Evolutionary conservation across 2,888 invertebrate genomes (phyloP).

Genomic region (Dermolepida albohirtum): DNA sequence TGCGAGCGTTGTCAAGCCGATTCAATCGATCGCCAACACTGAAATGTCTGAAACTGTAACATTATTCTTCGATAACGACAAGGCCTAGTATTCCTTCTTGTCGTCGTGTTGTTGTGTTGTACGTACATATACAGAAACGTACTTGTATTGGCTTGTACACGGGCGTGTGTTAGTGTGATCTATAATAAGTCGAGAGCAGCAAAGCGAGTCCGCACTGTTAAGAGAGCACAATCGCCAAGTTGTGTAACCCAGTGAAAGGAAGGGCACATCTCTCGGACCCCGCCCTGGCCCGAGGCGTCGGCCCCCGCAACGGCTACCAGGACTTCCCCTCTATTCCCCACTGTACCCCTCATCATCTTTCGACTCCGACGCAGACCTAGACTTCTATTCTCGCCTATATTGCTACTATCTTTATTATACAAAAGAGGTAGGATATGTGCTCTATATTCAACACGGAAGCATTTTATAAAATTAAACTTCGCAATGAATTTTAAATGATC

Average conservation of each 20-base stretch:
- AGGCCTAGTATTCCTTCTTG: slow-evolving; percentile 15
- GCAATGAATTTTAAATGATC: too few relatives aligned
- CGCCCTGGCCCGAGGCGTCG: slow-evolving; percentile 63
- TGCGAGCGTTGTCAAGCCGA: too few relatives aligned
- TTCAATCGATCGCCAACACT: too few relatives aligned
- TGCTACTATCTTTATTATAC: slow-evolving; percentile 6
- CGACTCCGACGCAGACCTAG: slow-evolving; percentile 39
- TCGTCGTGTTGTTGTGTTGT: too few relatives aligned
- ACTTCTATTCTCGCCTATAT: slow-evolving; percentile 12
- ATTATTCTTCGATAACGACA: slow-evolving; percentile 10
- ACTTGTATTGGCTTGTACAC: too few relatives aligned
- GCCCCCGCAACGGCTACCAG: slow-evolving; percentile 61
- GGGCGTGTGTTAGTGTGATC: too few relatives aligned
- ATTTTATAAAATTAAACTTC: too few relatives aligned
- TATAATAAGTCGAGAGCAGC: not conserved
- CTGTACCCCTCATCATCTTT: slow-evolving; percentile 41
- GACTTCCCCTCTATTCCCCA: slow-evolving; percentile 46
- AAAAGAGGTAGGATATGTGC: not conserved
- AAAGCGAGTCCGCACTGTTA: not conserved
- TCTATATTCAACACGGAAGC: slow-evolving; percentile 21
- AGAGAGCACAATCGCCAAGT: slow-evolving; percentile 52
- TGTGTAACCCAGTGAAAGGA: slow-evolving; percentile 66
- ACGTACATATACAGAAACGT: too few relatives aligned
- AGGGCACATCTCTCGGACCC: slow-evolving; percentile 65
- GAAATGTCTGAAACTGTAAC: slow-evolving; percentile 20